Percentiles rank a stretch among this genome's conserved stretches.
These are phyloP conservation scores for Acleris literana DNA, from an alignment of 2,888 invertebrate genomes.

Conservation along the genomic window DNA sequence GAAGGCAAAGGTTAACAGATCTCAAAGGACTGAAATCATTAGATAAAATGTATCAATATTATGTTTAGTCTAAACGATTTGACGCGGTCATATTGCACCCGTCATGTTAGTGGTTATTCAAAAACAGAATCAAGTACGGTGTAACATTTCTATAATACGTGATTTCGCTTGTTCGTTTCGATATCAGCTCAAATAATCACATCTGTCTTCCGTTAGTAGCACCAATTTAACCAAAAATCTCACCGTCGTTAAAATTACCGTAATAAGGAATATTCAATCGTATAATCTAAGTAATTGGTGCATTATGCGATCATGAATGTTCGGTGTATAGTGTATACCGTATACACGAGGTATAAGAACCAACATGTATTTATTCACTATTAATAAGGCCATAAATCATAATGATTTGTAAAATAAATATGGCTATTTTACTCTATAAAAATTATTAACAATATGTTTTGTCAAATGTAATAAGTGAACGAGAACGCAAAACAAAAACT, in stretches of 20 bases:
- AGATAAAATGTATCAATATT: constrained; percentile 53
- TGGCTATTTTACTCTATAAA: background rate
- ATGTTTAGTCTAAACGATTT: constrained; percentile 46
- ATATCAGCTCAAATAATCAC: constrained; percentile 62
- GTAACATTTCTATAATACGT: constrained; percentile 21
- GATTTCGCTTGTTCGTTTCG: constrained; percentile 39
- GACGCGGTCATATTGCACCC: constrained; percentile 43
- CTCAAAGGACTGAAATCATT: constrained; percentile 40
- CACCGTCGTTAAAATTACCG: constrained; percentile 16
- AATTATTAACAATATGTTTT: background rate
- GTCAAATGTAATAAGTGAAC: background rate
- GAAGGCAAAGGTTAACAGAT: constrained; percentile 79
- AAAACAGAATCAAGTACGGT: constrained; percentile 13
- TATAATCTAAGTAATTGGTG: background rate
- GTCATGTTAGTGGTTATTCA: constrained; percentile 7
- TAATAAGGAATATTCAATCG: no score
- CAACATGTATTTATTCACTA: no score
- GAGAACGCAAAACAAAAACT: background rate
- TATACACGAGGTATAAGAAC: no score
- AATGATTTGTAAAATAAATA: background rate
- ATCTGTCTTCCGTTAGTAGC: constrained; percentile 69
- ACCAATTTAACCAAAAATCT: constrained; percentile 21
- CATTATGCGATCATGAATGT: background rate
- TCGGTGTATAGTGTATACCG: background rate
- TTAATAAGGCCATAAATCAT: background rate